Base-by-base conservation (phyloP, 2,113 vertebrate genomes). In the Amia ocellicauda region DNA sequence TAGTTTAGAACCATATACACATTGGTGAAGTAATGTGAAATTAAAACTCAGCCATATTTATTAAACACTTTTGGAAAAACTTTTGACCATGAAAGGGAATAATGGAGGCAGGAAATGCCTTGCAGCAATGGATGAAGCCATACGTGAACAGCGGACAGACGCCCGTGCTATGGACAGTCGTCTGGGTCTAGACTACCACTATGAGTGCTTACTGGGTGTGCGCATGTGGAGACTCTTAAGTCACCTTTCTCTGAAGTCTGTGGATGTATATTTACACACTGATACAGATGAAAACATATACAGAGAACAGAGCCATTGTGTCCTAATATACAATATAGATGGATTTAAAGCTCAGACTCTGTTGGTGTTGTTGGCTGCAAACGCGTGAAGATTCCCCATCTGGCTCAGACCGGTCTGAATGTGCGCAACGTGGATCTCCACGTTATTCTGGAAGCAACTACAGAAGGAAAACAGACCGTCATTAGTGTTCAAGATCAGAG, bases 321-420 rank as follows among this genome's bases (percentile, higher is more conserved):
- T 78, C 69, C 73, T 75, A 77, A 77, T 74, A 58, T 74, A 79
- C 71, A 41, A 60, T 51, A 58, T 68, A 27, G 19, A 63, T 29
- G 63, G 42, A 63, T 51, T 66, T 56, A 41, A 63, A 49, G 29
- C 4, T 99, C 89, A 99, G 83, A 94, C 93, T 80, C 93, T 90
- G 80, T 97, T 94, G 80, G 97, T 99, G 82, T 96, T 97, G 79
- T 99, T 99, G 72, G 93, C 93, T 59, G 96, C 85, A 74, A 99
- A 99, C 51, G 95, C 97, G 2, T 99, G 96, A 70, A 99, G 84
- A 71, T 98, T 99, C 36, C 97, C 97, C 89, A 99, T 96, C 83
- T 98, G 97, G 85, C 96, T 99, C 76, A 99, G 89, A 72, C 97
- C 97, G 20, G 96, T 99, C 87, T 99, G 97, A 82, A 99, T 99